phyloP scores from a whole-genome alignment of 2,797 vertebrate genomes.

The Gymnodraco acuticeps region DNA sequence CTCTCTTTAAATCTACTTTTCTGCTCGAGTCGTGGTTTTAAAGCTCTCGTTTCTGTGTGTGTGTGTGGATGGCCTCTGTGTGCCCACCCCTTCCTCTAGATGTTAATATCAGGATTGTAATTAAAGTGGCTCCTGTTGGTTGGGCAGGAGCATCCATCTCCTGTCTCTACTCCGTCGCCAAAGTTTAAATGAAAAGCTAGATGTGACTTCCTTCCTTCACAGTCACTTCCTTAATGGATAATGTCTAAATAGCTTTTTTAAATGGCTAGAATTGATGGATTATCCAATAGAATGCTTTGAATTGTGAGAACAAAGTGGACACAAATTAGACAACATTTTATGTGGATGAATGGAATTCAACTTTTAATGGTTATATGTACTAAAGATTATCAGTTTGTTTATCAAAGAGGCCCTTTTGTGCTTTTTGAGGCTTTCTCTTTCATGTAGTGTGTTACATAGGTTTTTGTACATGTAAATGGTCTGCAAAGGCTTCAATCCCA shows the following conservation, averaged over 20 bases:
- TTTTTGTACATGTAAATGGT: too few species aligned
- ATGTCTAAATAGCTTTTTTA: constrained; percentile 59
- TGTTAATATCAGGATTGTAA: constrained; percentile 79
- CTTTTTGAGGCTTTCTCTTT: too few species aligned
- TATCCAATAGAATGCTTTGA: constrained; percentile 39
- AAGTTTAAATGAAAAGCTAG: constrained; percentile 79
- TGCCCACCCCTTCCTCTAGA: constrained; percentile 50
- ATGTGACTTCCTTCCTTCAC: constrained; percentile 68
- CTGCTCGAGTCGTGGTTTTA: constrained; percentile 35
- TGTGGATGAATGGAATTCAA: constrained; percentile 1
- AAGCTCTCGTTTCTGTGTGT: not conserved
- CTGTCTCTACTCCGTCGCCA: constrained; percentile 59
- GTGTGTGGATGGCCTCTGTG: constrained; percentile 5
- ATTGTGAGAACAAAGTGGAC: constrained; percentile 39
- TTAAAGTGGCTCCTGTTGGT: constrained; percentile 78
- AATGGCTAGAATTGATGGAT: constrained; percentile 65
- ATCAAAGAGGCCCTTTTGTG: too few species aligned
- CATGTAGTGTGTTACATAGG: too few species aligned
- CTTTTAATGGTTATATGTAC: constrained; percentile 5
- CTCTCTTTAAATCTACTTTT: constrained; percentile 30
- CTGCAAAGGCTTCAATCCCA: too few species aligned
- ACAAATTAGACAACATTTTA: constrained; percentile 12
- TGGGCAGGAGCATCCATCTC: constrained; percentile 80
- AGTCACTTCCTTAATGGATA: constrained; percentile 74
- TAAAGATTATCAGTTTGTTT: constrained; percentile 15